Evolutionary conservation across 2,113 vertebrate genomes (phyloP), one percentile per base, ranked within the genome.

Genomic region (Gobiocypris rarus): DNA sequence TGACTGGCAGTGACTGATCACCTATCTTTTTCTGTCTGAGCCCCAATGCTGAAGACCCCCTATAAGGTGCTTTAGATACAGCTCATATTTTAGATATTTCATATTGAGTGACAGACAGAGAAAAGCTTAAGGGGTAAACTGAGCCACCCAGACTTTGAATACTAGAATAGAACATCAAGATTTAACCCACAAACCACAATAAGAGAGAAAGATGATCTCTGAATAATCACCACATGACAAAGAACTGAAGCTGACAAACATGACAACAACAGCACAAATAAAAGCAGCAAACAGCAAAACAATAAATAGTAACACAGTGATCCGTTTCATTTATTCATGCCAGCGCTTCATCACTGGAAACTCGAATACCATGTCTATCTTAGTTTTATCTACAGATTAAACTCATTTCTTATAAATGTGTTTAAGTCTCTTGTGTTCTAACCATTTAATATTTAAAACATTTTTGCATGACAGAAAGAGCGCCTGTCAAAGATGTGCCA

Each of bases 291-390:
- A 41, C 65, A 69, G 19, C 19, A 22, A 69, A 69, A 34, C 63
- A 67, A n/a, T 69, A 69, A 22, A 69, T 69, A 69, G 65, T 69
- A 69, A 69, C 65, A 69, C 65, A 22, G 65, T 38, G 28, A 34
- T 22, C 65, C 31, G 4, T 38, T 69, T 69, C 22, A 41, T 69
- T 69, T 69, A 69, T 41, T 69, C 19, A 69, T 22, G 34, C 65
- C 34, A 1, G 19, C 9, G 0, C 34, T 41, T 34, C 34, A 5
- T 41, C 2, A 5, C 17, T 69, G 31, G 31, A 9, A 38, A 69
- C 8, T 19, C 3, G 15, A 4, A 19, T 19, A 67, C 15, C 31
- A 4, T 17, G 17, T 9, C 31, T 67, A 22, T 10, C 19, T 41
- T 38, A 22, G 31, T 69, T 69, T 22, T 69, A 69, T 69, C 34